These are phyloP conservation scores for Petrophora chlorosata DNA, from an alignment of 2,888 invertebrate species.

Conservation along the genomic window DNA sequence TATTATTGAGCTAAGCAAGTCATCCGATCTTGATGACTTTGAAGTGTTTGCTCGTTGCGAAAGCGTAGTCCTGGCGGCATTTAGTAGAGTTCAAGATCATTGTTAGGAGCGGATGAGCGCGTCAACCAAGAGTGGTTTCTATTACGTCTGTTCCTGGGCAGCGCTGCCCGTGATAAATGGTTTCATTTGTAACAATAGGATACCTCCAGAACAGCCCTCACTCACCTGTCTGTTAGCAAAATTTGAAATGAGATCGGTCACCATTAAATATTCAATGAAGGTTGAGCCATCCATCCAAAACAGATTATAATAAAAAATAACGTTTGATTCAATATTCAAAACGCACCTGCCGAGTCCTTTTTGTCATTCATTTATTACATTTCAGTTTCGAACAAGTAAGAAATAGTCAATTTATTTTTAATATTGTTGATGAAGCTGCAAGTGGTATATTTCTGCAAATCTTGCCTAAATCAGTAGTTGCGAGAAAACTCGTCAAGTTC, in stretches of 20 bases:
- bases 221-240: not conserved
- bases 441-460: too few species aligned
- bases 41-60: slow-evolving; percentile 16
- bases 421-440: too few species aligned
- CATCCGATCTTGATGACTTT: slow-evolving; percentile 20
- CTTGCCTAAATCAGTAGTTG: too few species aligned
- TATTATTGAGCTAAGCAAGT: slow-evolving; percentile 10
- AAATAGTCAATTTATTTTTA: too few species aligned
- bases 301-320: too few species aligned
- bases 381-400: too few species aligned
- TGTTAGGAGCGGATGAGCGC: not conserved
- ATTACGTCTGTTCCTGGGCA: not conserved
- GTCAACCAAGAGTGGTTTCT: not conserved
- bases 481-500: too few species aligned
- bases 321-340: too few species aligned
- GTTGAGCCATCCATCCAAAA: too few species aligned
- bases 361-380: too few species aligned
- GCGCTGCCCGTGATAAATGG: slow-evolving; percentile 2
- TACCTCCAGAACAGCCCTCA: not conserved
- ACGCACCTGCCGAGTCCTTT: too few species aligned
- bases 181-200: not conserved
- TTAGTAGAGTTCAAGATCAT: slow-evolving; percentile 18
- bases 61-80: slow-evolving; percentile 8
- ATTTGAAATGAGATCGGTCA: not conserved
- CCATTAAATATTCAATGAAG: not conserved